Evolutionary conservation across 1,140 invertebrate genomes (phyloP).

Genomic region (Pemphigus obesinymphae): DNA sequence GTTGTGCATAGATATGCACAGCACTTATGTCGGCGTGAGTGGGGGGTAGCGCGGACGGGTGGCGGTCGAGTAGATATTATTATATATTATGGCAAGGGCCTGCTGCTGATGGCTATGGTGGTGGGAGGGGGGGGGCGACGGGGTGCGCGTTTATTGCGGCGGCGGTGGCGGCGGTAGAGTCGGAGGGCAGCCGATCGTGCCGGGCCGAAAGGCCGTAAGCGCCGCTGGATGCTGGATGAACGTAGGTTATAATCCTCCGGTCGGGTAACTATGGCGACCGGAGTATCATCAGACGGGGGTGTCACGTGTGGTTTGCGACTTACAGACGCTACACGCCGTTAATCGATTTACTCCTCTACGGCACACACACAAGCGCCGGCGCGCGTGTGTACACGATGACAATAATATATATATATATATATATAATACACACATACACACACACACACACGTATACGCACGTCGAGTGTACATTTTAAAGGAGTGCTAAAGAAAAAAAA

Average conservation of each 20-base stretch:
- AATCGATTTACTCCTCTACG: slow-evolving; percentile 34
- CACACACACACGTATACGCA: background rate
- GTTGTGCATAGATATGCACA: no score
- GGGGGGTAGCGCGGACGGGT: no score
- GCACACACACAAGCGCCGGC: background rate
- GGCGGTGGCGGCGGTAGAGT: background rate
- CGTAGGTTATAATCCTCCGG: slow-evolving; percentile 36
- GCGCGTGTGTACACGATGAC: no score
- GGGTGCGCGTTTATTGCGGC: background rate
- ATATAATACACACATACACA: background rate
- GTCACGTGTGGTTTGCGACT: slow-evolving; percentile 42
- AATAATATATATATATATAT: background rate
- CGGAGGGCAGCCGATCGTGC: background rate
- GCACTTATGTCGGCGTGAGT: no score
- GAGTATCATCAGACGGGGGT: slow-evolving; percentile 41
- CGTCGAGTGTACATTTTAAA: no score
- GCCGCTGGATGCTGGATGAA: background rate
- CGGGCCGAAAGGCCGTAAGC: background rate
- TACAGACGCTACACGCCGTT: slow-evolving; percentile 40
- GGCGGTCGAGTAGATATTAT: no score
- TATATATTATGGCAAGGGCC: no score
- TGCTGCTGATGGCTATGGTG: no score
- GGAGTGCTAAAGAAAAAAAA: no score
- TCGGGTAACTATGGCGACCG: slow-evolving; percentile 31
- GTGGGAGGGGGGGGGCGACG: no score